Evolutionary conservation across 1,140 invertebrate species (phyloP).

Genomic region (Gyrodactylus bullatarudis): DNA sequence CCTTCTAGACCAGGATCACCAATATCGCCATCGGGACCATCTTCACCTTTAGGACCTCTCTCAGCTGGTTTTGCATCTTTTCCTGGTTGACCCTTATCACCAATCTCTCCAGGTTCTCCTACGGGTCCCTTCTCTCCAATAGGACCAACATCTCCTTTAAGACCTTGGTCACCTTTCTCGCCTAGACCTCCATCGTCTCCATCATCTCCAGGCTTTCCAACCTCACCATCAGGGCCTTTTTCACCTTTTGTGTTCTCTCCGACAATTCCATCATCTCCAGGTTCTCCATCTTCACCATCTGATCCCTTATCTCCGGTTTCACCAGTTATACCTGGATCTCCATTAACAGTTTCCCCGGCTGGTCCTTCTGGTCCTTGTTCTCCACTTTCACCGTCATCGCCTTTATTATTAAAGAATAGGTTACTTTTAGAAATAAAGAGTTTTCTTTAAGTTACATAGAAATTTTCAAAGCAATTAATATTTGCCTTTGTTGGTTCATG

Average conservation of each 20-base stretch:
- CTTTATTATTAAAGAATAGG: no score
- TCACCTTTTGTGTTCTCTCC: conserved; percentile 1
- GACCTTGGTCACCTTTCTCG: conserved; percentile 18
- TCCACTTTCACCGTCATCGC: background rate
- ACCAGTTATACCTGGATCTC: conserved; percentile 5
- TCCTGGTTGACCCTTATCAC: no score
- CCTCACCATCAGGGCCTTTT: conserved; percentile 8
- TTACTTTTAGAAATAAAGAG: no score
- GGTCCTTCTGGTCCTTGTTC: background rate
- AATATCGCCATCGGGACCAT: no score
- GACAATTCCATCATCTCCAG: conserved; percentile 11
- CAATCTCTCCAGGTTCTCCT: no score
- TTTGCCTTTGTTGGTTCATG: no score
- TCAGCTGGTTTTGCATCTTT: no score
- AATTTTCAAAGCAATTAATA: no score
- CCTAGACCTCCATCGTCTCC: conserved; percentile 9
- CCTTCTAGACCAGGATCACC: background rate
- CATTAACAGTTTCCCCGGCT: background rate
- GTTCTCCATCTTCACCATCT: conserved; percentile 22
- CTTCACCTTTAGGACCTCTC: no score
- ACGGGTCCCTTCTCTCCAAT: conserved; percentile 19
- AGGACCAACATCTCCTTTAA: conserved; percentile 21
- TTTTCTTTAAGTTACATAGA: no score
- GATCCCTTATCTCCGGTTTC: background rate
- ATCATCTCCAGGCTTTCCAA: conserved; percentile 9